These are phyloP conservation scores for Saccostrea glomerata DNA, from an alignment of 1,140 invertebrate species.

Conservation along the genomic window DNA sequence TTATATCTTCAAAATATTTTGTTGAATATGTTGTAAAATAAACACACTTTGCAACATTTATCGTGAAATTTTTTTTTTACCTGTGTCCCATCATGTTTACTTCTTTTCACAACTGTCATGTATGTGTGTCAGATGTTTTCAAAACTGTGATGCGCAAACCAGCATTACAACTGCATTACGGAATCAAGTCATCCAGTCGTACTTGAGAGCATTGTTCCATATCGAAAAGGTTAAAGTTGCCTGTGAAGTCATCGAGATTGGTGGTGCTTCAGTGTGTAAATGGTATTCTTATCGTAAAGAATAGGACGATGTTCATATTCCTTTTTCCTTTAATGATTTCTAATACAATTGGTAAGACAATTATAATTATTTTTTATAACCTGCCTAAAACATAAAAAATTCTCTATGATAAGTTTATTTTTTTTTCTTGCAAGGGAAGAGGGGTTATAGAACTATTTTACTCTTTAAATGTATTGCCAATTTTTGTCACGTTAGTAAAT, in stretches of 20 bases:
- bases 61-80: too few relatives aligned
- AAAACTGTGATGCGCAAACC: not conserved
- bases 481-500: too few relatives aligned
- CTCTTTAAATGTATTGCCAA: too few relatives aligned
- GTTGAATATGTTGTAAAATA: too few relatives aligned
- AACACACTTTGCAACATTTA: too few relatives aligned
- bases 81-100: too few relatives aligned
- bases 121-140: not conserved
- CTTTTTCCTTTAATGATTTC: not conserved
- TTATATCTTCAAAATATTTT: too few relatives aligned
- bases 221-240: not conserved
- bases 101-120: not conserved
- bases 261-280: not conserved
- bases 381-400: too few relatives aligned
- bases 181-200: not conserved
- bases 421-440: too few relatives aligned
- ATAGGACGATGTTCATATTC: not conserved
- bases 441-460: too few relatives aligned
- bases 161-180: not conserved
- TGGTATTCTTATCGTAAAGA: not conserved
- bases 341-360: not conserved
- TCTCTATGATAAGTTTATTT: too few relatives aligned
- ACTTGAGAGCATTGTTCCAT: slow-evolving; percentile 20
- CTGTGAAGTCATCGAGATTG: not conserved
- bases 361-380: not conserved